Evolutionary conservation across 1,140 invertebrate species (phyloP).

Genomic region (Trialeurodes vaporariorum): DNA sequence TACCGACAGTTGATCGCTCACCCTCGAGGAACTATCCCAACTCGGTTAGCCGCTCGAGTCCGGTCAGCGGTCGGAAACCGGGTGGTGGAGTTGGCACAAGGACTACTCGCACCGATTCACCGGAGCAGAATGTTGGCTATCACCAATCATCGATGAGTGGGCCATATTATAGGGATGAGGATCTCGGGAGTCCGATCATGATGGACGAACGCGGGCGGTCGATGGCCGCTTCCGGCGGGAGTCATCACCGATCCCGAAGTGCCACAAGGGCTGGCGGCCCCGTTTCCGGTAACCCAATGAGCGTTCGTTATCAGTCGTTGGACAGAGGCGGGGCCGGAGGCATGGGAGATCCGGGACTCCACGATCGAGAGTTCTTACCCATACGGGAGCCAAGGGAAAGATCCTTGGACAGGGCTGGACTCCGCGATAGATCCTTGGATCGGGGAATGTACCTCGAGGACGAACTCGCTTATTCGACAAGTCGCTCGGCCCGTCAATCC

Average conservation of each 20-base stretch:
- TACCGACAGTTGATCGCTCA: conserved; percentile 74
- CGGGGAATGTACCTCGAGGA: conserved; percentile 57
- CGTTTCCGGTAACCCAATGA: conserved; percentile 39
- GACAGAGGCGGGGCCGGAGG: conserved; percentile 55
- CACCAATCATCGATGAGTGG: conserved; percentile 32
- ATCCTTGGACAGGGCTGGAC: conserved; percentile 41
- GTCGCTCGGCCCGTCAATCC: conserved; percentile 53
- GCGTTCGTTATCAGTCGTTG: conserved; percentile 59
- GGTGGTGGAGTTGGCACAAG: conserved; percentile 5
- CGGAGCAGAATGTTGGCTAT: not conserved
- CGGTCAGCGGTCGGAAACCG: conserved; percentile 32
- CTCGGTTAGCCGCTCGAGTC: conserved; percentile 38
- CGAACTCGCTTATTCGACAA: conserved; percentile 50
- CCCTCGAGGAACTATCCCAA: conserved; percentile 57
- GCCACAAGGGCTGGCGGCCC: conserved; percentile 43
- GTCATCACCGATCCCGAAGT: conserved; percentile 46
- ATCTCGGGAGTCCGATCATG: conserved; percentile 50
- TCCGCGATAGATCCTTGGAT: conserved; percentile 40
- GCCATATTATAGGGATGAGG: conserved; percentile 57
- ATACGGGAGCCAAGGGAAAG: conserved; percentile 56
- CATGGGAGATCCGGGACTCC: conserved; percentile 40
- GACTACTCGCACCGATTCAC: conserved; percentile 2
- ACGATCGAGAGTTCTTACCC: conserved; percentile 69
- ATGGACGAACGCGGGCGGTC: conserved; percentile 44
- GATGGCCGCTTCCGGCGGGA: conserved; percentile 32